Base-by-base conservation (phyloP, 2,888 invertebrate genomes). In the Xestia c-nigrum region DNA sequence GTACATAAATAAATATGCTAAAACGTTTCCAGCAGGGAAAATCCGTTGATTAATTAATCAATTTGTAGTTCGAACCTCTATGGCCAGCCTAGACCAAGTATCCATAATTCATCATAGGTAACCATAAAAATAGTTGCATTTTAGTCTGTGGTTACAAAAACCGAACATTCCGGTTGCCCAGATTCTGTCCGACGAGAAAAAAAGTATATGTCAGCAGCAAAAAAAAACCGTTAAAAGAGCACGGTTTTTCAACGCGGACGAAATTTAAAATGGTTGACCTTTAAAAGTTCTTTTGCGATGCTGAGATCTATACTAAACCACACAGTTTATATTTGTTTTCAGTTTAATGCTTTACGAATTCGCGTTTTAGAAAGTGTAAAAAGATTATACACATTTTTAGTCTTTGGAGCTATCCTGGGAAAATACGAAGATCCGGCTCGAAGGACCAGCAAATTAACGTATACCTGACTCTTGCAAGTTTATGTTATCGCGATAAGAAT, bases 221-320 rank as follows among this genome's bases (percentile, higher is more conserved):
- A 87, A 87, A 76, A 76, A 78, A 72, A 47, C 79, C 63, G 73
- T 85, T 81, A 81, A 69, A 75, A 61, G 71, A 83, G 52, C 75
- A 71, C 70, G 59, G 55, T 74, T 66, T 72, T 65, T 70, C 66
- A 82, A 82, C 67, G 77, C 64, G 72, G n/a, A 72, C 67, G 50
- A 76, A 86, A 74, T 79, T 76, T 74, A 64, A 85, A 87, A 85
- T 66, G 67, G n/a, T 55, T 80, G 86, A 81, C 85, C 79, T 83
- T 81, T 77, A 47, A 65, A 78, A 68, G 31, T 66, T 72, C 24
- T 66, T 82, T 52, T 43, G 65, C 65, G 61, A 61, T 65, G 65
- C 19, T 24, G 52, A 65, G 19, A 63, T n/a, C n/a, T n/a, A n/a
- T 61, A 64, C 40, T 47, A 69, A 72, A 66, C 50, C 24, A n/a